Evolutionary conservation across 2,888 invertebrate species (phyloP), one percentile per base, ranked within the genome.

Genomic region (Hypena proboscidalis): DNA sequence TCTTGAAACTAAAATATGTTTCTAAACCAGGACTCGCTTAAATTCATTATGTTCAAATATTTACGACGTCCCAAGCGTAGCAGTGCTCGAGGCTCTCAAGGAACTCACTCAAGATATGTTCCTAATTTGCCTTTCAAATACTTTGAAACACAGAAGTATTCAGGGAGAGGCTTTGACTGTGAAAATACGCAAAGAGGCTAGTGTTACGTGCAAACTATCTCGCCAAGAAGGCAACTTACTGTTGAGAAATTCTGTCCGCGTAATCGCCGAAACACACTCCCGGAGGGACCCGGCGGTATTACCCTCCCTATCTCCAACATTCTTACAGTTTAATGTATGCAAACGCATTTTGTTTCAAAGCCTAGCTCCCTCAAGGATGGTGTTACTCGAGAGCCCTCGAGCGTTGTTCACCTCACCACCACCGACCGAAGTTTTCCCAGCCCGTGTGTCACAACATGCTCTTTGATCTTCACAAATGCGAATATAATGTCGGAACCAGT

Each of bases 281-380:
- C 83, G 80, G 36, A 53, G 83, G 74, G 86, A 81, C 76, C 77
- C 74, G 74, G 51, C 65, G 69, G 77, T 69, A 79, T 77, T 80
- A 81, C 85, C 80, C 83, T 80, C 85, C 81, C 84, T 87, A 87
- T 90, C 88, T 89, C 54, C 77, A 75, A 89, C 90, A 90, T 90
- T 90, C 90, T 89, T 88, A 88, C 80, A 87, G 83, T 90, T 90
- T 90, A 90, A 90, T 90, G 85, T 90, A 90, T 90, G 90, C 90
- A 90, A 90, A 90, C 90, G 90, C 90, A 90, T 90, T 90, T 90
- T 90, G 90, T 90, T 90, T 88, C 90, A 88, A 90, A 90, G 89
- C 85, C 82, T 83, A 71, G 81, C 80, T 84, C 90, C 87, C 89
- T 83, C 77, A 80, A 81, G 84, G 70, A 83, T 77, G 84, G 83